These are phyloP conservation scores for Anabas testudineus DNA, from an alignment of 2,797 vertebrate genomes.

Conservation along the genomic window DNA sequence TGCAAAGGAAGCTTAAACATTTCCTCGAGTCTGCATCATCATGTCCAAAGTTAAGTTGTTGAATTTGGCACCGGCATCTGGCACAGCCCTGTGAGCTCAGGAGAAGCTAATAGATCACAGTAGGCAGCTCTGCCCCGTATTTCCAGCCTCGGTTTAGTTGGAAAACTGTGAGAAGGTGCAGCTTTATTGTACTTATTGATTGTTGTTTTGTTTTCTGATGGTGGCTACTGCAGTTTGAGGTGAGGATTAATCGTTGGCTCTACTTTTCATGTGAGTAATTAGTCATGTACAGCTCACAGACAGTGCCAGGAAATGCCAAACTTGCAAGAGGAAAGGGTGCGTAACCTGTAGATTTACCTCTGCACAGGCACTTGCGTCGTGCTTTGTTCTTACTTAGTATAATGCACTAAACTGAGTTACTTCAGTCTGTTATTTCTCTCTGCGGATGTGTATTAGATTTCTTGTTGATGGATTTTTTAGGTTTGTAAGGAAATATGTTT, in stretches of 20 bases:
- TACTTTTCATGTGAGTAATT: slow-evolving; percentile 55
- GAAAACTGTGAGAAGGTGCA: slow-evolving; percentile 42
- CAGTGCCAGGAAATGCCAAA: slow-evolving; percentile 84
- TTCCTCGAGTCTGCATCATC: slow-evolving; percentile 56
- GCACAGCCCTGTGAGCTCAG: slow-evolving; percentile 23
- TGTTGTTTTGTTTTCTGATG: slow-evolving; percentile 45
- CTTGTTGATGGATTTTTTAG: background rate
- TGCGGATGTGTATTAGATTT: slow-evolving; percentile 13
- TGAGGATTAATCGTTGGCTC: slow-evolving; percentile 62
- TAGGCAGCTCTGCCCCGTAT: background rate
- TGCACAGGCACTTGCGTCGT: slow-evolving; percentile 43
- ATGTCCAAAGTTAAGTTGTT: slow-evolving; percentile 59
- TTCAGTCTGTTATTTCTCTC: slow-evolving; percentile 1
- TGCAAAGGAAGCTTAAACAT: slow-evolving; percentile 60
- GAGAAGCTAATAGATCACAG: slow-evolving; percentile 17
- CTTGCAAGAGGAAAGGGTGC: slow-evolving; percentile 50
- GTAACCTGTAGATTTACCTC: slow-evolving; percentile 27
- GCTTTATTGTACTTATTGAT: slow-evolving; percentile 38
- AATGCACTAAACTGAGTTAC: slow-evolving; percentile 3
- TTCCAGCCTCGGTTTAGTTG: slow-evolving; percentile 7
- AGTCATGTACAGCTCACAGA: slow-evolving; percentile 56
- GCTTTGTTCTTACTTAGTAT: slow-evolving; percentile 24
- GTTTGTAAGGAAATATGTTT: background rate
- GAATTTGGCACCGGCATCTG: slow-evolving; percentile 66
- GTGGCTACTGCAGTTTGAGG: slow-evolving; percentile 23